Base-by-base conservation (phyloP, 2,888 invertebrate genomes). In the Suillia variegata region DNA sequence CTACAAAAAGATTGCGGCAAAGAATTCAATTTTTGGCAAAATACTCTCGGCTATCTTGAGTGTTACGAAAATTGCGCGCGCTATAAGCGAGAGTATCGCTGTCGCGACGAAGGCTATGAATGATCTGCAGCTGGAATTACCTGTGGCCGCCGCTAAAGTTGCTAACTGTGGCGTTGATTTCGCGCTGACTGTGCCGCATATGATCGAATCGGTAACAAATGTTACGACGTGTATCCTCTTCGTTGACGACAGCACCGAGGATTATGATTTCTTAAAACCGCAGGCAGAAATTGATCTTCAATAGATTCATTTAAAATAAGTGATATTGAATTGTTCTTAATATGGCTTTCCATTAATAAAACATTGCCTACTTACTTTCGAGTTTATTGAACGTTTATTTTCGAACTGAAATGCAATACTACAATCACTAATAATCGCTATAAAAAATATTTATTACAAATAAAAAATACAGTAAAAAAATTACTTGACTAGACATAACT, bases 401-500 rank as follows among this genome's bases (percentile, higher is more conserved):
- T n/a, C n/a, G n/a, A n/a, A n/a, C n/a, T n/a, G n/a, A n/a, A n/a
- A n/a, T n/a, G n/a, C n/a, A n/a, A n/a, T 6, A 26, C 38, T 38
- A 45, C 5, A 17, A 45, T 45, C 6, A 18, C 45, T 45, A 45
- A 45, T 18, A 45, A 45, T 45, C 45, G 17, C 45, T 18, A 4
- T 8, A 45, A 45, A 45, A 10, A 38, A n/a, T 13, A 38, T 38
- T 38, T 38, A 38, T 6, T 45, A 45, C 45, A 45, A 45, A 18
- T 18, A 18, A 45, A 12, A 45, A 45, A 45, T 45, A 45, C 45
- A 45, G 13, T 20, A 5, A 20, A 38, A 5, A n/a, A 5, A 38
- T 38, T 38, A n/a, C 38, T 38, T 61, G 67, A 71, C 76, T 76
- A 80, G 69, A 79, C 80, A 62, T 74, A 77, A 67, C 79, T 79